Evolutionary conservation across 2,113 vertebrate species (phyloP).

Genomic region (Myotis davidii): DNA sequence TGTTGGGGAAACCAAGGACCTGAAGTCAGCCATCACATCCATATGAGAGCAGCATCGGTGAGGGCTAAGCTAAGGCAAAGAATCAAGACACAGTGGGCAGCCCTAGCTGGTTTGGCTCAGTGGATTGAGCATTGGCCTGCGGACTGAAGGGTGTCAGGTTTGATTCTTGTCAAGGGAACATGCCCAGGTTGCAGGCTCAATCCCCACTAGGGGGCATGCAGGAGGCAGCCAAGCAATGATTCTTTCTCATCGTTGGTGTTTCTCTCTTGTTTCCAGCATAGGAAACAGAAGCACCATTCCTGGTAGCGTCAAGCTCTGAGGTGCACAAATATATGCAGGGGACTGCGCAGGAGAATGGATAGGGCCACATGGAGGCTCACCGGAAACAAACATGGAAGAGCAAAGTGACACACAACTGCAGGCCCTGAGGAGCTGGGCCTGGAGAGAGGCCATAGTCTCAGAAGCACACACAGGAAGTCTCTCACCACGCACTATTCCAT

Average conservation of each 20-base stretch:
- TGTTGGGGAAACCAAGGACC: not conserved
- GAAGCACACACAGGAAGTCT: not conserved
- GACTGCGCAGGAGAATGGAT: too few relatives aligned
- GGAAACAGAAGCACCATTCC: not conserved
- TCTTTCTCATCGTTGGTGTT: too few relatives aligned
- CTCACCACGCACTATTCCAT: not conserved
- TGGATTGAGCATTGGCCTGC: too few relatives aligned
- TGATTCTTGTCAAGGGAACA: too few relatives aligned
- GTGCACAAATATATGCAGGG: not conserved
- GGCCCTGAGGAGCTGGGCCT: not conserved
- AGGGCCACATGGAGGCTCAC: fast-evolving
- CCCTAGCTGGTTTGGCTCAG: too few relatives aligned
- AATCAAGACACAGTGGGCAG: not conserved
- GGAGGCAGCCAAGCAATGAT: too few relatives aligned
- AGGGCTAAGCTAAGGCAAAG: not conserved
- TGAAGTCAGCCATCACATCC: not conserved
- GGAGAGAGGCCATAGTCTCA: not conserved
- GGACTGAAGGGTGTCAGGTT: too few relatives aligned
- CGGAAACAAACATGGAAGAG: not conserved
- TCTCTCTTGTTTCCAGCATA: not conserved
- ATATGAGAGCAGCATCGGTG: not conserved
- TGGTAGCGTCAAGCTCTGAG: not conserved
- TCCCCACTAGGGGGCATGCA: too few relatives aligned
- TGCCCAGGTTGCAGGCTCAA: too few relatives aligned
- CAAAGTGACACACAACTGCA: too few relatives aligned